phyloP scores from a whole-genome alignment of 2,888 invertebrate species.

The Phymatocera aterrima region DNA sequence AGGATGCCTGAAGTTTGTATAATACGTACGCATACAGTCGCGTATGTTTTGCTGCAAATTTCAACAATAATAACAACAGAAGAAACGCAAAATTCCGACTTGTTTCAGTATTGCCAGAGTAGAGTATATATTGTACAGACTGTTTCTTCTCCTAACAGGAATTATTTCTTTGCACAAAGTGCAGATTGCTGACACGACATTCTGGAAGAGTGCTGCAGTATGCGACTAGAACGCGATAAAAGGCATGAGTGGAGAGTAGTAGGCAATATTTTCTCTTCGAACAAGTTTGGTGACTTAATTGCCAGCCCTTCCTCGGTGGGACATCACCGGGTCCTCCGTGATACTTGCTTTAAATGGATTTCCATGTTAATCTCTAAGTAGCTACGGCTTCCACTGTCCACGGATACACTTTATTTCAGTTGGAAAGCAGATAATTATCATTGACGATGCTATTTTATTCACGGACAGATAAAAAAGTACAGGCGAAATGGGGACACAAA shows the following conservation, averaged over 20 bases:
- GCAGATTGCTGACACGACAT: background rate
- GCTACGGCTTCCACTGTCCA: background rate
- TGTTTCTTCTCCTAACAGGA: background rate
- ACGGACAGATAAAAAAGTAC: background rate
- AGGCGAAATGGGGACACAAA: too few species aligned
- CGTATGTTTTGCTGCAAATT: too few species aligned
- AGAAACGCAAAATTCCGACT: background rate
- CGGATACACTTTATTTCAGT: conserved; percentile 11
- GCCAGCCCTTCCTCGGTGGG: conserved; percentile 10
- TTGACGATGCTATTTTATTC: background rate
- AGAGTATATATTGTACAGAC: too few species aligned
- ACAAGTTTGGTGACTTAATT: conserved; percentile 41
- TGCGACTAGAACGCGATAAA: background rate
- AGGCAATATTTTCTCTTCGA: conserved; percentile 24
- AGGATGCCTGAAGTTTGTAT: too few species aligned
- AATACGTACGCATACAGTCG: too few species aligned
- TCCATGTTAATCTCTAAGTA: conserved; percentile 18
- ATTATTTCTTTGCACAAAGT: background rate
- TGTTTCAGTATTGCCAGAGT: background rate
- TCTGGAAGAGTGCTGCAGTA: background rate
- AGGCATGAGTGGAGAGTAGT: background rate
- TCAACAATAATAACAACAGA: too few species aligned
- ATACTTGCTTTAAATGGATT: conserved; percentile 29
- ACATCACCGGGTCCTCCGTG: conserved; percentile 10
- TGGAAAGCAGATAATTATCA: background rate